Evolutionary conservation across 2,888 invertebrate species (phyloP).

Genomic region (Galeopsomyia nigrocyanea): DNA sequence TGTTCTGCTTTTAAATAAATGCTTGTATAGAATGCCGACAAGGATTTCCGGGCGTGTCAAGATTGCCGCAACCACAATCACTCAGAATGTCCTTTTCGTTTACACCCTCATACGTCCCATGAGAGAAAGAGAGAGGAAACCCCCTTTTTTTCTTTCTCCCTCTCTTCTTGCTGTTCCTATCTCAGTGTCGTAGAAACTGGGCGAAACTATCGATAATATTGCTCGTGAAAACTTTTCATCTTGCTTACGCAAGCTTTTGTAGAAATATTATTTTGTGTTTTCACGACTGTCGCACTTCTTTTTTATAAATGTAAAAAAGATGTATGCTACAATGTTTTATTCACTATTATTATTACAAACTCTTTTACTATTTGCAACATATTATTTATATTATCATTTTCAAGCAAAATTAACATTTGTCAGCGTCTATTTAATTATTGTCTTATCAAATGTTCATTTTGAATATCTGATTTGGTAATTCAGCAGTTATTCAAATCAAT

Average conservation of each 20-base stretch:
- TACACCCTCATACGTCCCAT: conserved; percentile 67
- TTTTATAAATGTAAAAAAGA: neutral
- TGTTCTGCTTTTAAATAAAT: conserved; percentile 55
- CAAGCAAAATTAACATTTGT: too few species aligned
- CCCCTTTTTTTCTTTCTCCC: conserved; percentile 58
- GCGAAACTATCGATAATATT: conserved; percentile 37
- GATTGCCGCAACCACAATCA: conserved; percentile 67
- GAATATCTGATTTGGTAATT: too few species aligned
- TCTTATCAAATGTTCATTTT: too few species aligned
- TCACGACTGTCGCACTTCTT: neutral
- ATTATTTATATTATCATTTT: too few species aligned
- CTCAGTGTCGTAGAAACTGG: conserved; percentile 31
- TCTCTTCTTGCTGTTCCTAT: conserved; percentile 23
- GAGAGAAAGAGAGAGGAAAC: conserved; percentile 52
- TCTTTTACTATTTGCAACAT: too few species aligned
- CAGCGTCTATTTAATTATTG: too few species aligned
- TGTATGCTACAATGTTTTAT: too few species aligned
- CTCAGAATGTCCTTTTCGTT: conserved; percentile 67
- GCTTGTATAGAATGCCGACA: conserved; percentile 46
- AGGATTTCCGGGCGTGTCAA: conserved; percentile 64
- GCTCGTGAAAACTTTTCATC: conserved; percentile 8
- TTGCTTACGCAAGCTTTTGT: neutral
- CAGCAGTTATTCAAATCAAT: too few species aligned
- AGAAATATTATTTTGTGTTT: neutral
- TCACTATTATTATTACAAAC: too few species aligned